Evolutionary conservation across 2,888 invertebrate species (phyloP).

Genomic region (Ceratothoa steindachneri): DNA sequence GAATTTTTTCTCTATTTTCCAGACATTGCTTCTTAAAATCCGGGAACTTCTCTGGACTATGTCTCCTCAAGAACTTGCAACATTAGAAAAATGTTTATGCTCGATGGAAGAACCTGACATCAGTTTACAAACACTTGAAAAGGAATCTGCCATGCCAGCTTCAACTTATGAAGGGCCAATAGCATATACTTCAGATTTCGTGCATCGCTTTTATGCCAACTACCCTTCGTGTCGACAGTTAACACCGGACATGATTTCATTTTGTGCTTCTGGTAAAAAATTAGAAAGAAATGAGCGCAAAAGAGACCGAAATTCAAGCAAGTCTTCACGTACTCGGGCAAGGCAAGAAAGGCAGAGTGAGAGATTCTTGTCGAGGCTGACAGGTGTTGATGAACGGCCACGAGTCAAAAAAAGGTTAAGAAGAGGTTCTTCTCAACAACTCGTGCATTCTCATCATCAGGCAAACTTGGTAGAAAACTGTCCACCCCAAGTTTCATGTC

Average conservation of each 20-base stretch:
- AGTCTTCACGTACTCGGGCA: background rate
- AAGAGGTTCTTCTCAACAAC: background rate
- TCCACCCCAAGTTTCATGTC: too few species aligned
- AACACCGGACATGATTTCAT: slow-evolving; percentile 31
- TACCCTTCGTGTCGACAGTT: slow-evolving; percentile 34
- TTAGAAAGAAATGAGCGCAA: slow-evolving; percentile 26
- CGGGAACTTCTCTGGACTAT: slow-evolving; percentile 85
- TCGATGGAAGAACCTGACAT: slow-evolving; percentile 71
- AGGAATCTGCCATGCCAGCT: background rate
- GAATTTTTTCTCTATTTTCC: slow-evolving; percentile 50
- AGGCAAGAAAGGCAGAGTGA: slow-evolving; percentile 26
- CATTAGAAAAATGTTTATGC: slow-evolving; percentile 81
- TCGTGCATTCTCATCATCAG: background rate
- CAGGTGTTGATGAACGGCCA: slow-evolving; percentile 34
- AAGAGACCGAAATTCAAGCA: slow-evolving; percentile 28
- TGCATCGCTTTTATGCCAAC: slow-evolving; percentile 30
- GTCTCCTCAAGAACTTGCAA: slow-evolving; percentile 74
- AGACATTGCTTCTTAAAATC: slow-evolving; percentile 81
- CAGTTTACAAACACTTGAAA: background rate
- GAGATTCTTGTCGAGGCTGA: slow-evolving; percentile 40
- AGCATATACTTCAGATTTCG: slow-evolving; percentile 34
- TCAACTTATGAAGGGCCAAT: slow-evolving; percentile 19
- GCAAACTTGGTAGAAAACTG: background rate
- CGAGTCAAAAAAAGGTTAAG: slow-evolving; percentile 24
- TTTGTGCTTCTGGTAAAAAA: slow-evolving; percentile 28